Evolutionary conservation across 2,797 vertebrate genomes (phyloP).

Genomic region (Sebastes miniatus): DNA sequence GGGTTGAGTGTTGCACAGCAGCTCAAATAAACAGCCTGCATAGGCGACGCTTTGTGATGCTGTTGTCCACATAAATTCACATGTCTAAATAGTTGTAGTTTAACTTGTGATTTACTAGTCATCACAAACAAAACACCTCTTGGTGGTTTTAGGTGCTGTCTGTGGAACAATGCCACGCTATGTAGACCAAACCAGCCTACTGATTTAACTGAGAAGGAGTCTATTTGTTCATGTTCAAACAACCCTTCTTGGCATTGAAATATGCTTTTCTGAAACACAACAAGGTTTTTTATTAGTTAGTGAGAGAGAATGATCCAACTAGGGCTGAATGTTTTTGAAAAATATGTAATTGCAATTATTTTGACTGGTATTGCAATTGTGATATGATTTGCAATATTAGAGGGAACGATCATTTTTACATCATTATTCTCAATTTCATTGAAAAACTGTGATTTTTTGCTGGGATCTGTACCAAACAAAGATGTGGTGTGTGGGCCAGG

Average conservation of each 20-base stretch:
- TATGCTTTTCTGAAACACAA: neutral
- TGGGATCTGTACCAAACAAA: too few species aligned
- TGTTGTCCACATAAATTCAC: conserved; percentile 27
- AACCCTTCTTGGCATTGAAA: neutral
- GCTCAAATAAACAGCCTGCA: conserved; percentile 77
- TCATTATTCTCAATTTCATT: too few species aligned
- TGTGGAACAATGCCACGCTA: conserved; percentile 2
- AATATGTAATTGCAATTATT: too few species aligned
- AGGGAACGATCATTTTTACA: too few species aligned
- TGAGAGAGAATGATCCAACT: neutral
- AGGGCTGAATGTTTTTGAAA: too few species aligned
- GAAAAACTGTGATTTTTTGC: too few species aligned
- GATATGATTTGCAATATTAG: too few species aligned
- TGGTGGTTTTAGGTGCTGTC: neutral
- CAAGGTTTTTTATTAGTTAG: neutral
- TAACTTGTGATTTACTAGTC: conserved; percentile 43
- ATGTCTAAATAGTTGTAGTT: conserved; percentile 43
- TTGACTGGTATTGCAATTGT: too few species aligned
- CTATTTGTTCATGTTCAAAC: neutral
- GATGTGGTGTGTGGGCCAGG: too few species aligned
- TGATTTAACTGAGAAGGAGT: neutral
- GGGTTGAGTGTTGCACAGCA: conserved; percentile 70
- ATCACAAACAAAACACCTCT: conserved; percentile 14
- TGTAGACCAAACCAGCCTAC: neutral
- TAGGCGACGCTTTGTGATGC: conserved; percentile 53